Evolutionary conservation across 2,888 invertebrate genomes (phyloP).

Genomic region (Subacronicta megacephala): DNA sequence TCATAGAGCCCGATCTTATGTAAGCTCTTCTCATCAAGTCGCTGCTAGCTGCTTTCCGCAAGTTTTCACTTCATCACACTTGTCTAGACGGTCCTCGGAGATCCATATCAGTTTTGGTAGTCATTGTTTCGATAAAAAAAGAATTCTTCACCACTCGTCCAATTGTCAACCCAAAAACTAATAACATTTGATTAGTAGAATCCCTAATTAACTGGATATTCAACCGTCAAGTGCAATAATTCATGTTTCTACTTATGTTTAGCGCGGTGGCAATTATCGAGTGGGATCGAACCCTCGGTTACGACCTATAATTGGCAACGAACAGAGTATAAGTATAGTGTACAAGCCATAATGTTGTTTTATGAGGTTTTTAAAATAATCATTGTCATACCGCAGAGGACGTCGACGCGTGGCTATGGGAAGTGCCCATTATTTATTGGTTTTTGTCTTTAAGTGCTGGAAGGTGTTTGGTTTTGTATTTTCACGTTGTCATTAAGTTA

Average conservation of each 20-base stretch:
- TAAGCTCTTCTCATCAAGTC: too few relatives aligned
- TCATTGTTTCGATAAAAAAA: too few relatives aligned
- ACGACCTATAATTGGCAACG: constrained; percentile 85
- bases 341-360: constrained; percentile 77
- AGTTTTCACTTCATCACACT: too few relatives aligned
- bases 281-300: constrained; percentile 81
- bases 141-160: neutral
- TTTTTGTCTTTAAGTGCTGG: constrained; percentile 2
- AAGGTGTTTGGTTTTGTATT: constrained; percentile 13
- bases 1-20: too few relatives aligned
- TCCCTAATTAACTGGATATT: constrained; percentile 28
- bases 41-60: too few relatives aligned
- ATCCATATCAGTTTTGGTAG: too few relatives aligned
- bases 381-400: constrained; percentile 78
- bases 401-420: constrained; percentile 54
- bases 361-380: constrained; percentile 84
- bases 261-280: constrained; percentile 80
- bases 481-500: neutral
- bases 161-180: constrained; percentile 21
- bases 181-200: constrained; percentile 39
- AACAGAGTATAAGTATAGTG: constrained; percentile 82
- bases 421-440: constrained; percentile 17
- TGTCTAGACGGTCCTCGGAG: too few relatives aligned
- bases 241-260: constrained; percentile 57
- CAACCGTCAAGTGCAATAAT: constrained; percentile 38